Evolutionary conservation across 2,888 invertebrate species (phyloP), one percentile per base, ranked within the genome.

Genomic region (Thalpophila matura): DNA sequence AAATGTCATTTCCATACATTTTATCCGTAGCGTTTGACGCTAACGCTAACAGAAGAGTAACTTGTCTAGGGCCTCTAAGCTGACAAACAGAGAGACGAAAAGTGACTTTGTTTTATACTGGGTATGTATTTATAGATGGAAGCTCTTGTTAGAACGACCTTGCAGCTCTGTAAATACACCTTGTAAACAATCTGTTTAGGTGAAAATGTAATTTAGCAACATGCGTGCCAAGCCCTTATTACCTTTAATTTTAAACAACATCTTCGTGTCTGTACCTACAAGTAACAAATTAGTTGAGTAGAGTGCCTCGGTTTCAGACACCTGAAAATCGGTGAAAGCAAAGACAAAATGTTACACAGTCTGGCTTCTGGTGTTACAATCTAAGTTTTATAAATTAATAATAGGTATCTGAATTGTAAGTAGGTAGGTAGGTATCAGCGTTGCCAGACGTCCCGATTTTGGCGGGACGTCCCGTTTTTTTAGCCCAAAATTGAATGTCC

Each of bases 161-260:
- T 66, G 42, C 16, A 6, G 33, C 16, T 38, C 3, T 38, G 18
- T 46, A 27, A 31, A n/a, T 26, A 40, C 24, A 27, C 26, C 22
- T 58, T 50, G 33, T 45, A 31, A 10, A 38, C 3, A 40, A 29
- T 18, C 5, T 18, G 31, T 31, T 26, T 10, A 5, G 3, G 12
- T 43, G 35, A 43, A 49, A 37, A 31, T 7, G 5, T 45, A 50
- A 20, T 47, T 50, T 18, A 20, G 12, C 10, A 42, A 24, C 18
- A 49, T 58, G 42, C 47, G 60, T 61, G 31, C 22, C 18, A 14
- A 31, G 33, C 24, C 45, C 29, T 29, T 59, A 22, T 38, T 67
- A 38, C 10, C 16, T 58, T 3, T 24, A 16, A 40, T 22, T 10
- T 10, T 24, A 10, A 33, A 35, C 7, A 31, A 22, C 26, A 54